Base-by-base conservation (phyloP, 2,888 invertebrate genomes). In the Aphodius granarius region DNA sequence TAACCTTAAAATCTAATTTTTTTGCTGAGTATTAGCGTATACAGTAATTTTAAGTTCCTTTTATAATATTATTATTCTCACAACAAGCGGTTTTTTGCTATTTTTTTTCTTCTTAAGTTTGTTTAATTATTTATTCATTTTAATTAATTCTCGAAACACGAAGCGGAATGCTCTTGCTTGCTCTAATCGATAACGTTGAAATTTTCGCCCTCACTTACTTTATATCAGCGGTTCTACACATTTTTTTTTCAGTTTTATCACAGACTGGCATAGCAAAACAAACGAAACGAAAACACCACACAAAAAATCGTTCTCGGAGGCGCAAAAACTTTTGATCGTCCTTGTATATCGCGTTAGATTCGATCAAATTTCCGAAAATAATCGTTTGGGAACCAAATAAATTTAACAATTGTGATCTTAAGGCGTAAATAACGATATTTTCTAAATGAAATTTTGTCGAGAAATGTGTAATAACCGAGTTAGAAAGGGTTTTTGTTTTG, bases 201-300 rank as follows among this genome's bases (percentile, higher is more conserved):
- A 74, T 76, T 73, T 63, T 66, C 73, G 66, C 1, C 43, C 43
- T 43, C 43, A 43, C 3, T 43, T 43, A 78, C 73, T 76, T 72
- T 76, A 75, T 75, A 73, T 78, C 75, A 75, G 73, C 73, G 21
- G 78, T 80, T 81, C 82, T 82, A 82, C 83, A 82, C 83, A 80
- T 83, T 82, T 83, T n/a, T n/a, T n/a, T n/a, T 83, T 83, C 84
- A 84, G 84, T 74, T 74, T 85, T 87, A 87, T 87, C 87, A 87
- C 87, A 87, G 87, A 87, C 86, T 86, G 87, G 86, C 85, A 86
- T 86, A 87, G 87, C 87, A 87, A 87, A 84, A 85, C 19, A 66
- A 66, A 66, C 21, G n/a, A 85, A 84, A 81, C 78, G 77, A 80
- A 78, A 78, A 80, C 75, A 79, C 76, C 79, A 79, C 75, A 66